phyloP scores from a whole-genome alignment of 2,797 vertebrate species.

The Cossypha heuglini region DNA sequence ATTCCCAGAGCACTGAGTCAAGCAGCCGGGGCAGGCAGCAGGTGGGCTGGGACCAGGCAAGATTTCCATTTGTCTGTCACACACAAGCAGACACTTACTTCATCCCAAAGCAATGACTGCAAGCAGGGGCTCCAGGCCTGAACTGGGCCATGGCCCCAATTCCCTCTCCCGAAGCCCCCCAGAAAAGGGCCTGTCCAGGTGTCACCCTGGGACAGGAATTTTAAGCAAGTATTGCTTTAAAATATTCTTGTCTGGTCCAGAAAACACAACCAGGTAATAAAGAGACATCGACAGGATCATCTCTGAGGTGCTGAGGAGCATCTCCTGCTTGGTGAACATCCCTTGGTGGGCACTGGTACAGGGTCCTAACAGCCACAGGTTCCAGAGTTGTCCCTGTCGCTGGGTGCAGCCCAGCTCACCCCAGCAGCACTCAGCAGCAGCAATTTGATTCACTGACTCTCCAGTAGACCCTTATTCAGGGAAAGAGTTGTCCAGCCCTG shows the following conservation, averaged over 20 bases:
- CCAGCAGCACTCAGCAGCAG: not conserved
- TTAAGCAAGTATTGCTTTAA: not conserved
- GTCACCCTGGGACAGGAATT: not conserved
- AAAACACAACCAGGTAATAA: not conserved
- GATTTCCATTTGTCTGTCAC: not conserved
- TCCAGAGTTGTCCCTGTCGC: rapidly evolving
- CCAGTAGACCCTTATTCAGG: not conserved
- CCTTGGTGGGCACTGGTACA: rapidly evolving
- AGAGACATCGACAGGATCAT: rapidly evolving
- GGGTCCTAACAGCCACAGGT: rapidly evolving
- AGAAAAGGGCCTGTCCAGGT: rapidly evolving
- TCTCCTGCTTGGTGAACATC: not conserved
- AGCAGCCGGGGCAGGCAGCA: not conserved
- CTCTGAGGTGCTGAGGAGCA: not conserved
- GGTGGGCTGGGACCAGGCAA: not conserved
- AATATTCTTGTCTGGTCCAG: not conserved
- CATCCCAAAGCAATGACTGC: constrained; percentile 11
- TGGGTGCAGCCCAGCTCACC: not conserved
- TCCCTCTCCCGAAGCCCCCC: not conserved
- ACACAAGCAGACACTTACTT: constrained; percentile 3
- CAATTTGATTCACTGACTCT: not conserved
- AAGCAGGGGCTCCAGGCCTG: not conserved
- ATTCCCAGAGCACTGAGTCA: constrained; percentile 54
- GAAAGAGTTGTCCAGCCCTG: not conserved
- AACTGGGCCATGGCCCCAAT: rapidly evolving